phyloP scores from a whole-genome alignment of 2,113 vertebrate genomes.

The Lamprotornis superbus region DNA sequence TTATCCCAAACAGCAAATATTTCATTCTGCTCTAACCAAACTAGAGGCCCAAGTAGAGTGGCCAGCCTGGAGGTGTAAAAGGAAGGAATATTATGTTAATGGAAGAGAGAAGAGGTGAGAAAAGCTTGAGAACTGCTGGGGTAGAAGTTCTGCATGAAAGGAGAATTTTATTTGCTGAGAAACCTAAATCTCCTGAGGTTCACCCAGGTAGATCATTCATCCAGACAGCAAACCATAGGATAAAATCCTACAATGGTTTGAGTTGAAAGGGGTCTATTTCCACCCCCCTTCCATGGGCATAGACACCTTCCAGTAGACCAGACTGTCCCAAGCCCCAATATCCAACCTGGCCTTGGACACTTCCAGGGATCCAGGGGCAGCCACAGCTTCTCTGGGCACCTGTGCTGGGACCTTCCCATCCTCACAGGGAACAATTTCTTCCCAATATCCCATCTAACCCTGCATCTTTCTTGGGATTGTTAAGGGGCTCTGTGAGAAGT shows the following conservation, averaged over 20 bases:
- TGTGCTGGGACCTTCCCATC: rapidly evolving
- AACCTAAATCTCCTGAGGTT: background rate
- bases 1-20: background rate
- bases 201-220: background rate
- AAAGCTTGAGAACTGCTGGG: background rate
- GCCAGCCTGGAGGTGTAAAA: background rate
- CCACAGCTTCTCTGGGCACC: background rate
- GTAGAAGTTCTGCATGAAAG: background rate
- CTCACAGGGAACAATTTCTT: background rate
- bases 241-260: background rate
- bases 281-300: background rate
- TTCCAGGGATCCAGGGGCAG: background rate
- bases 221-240: background rate
- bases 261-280: background rate
- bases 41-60: background rate
- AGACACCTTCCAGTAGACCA: rapidly evolving
- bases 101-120: background rate
- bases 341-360: background rate
- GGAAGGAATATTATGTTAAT: background rate
- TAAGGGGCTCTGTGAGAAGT: background rate
- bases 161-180: background rate
- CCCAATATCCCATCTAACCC: background rate
- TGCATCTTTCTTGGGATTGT: background rate
- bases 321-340: rapidly evolving
- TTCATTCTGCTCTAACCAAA: background rate